phyloP scores from a whole-genome alignment of 2,888 invertebrate genomes.

The Liposcelis brunnea region DNA sequence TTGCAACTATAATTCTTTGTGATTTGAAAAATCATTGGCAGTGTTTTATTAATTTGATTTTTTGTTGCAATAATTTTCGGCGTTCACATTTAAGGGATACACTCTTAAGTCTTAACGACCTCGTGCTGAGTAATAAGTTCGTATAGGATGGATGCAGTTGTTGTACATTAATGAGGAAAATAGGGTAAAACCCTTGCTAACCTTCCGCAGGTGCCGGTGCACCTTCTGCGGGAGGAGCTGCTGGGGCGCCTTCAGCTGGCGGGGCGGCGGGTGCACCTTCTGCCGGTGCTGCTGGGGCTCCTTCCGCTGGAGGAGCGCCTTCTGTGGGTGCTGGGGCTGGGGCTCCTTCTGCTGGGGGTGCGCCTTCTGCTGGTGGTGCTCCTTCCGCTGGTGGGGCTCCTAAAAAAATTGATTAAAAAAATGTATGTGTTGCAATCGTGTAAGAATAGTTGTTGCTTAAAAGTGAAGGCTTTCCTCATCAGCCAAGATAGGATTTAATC shows the following conservation, averaged over 20 bases:
- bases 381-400: constrained; percentile 15
- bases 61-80: too few species aligned
- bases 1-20: too few species aligned
- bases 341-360: constrained; percentile 24
- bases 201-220: constrained; percentile 15
- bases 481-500: too few species aligned
- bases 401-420: background rate
- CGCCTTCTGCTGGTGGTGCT: constrained; percentile 24
- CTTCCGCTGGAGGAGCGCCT: constrained; percentile 12
- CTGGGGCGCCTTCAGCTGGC: constrained; percentile 16
- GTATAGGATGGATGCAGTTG: too few species aligned
- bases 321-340: constrained; percentile 20
- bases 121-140: background rate
- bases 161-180: background rate
- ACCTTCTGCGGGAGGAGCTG: constrained; percentile 11
- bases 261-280: constrained; percentile 17
- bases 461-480: too few species aligned
- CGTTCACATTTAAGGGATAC: too few species aligned
- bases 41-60: too few species aligned
- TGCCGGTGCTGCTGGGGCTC: constrained; percentile 12
- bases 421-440: too few species aligned
- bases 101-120: background rate
- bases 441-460: too few species aligned
- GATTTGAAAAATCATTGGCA: too few species aligned
- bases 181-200: background rate